Evolutionary conservation across 2,113 vertebrate species (phyloP).

Genomic region (Muntiacus reevesi): DNA sequence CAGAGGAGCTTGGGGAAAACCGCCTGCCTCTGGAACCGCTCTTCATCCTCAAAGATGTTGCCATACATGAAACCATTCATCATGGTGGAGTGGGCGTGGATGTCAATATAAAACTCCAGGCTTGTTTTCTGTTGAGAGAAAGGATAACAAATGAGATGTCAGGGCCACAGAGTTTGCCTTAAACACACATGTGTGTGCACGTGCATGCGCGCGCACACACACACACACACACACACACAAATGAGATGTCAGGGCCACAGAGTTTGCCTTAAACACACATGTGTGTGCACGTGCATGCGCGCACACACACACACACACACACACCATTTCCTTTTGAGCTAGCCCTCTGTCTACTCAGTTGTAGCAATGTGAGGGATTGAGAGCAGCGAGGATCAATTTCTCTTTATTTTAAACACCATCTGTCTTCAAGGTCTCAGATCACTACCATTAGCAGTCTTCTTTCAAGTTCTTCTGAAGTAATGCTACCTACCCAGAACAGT

Average conservation of each 20-base stretch:
- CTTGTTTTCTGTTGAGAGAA: slow-evolving; percentile 88
- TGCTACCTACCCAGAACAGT: neutral
- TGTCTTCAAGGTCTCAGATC: neutral
- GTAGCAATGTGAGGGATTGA: neutral
- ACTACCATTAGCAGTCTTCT: neutral
- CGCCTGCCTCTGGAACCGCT: slow-evolving; percentile 94
- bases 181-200: accelerated
- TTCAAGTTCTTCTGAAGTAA: neutral
- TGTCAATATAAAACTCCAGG: slow-evolving; percentile 98
- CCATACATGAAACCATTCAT: slow-evolving; percentile 99
- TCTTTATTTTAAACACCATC: neutral
- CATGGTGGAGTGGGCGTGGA: slow-evolving; percentile 99
- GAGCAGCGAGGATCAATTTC: neutral
- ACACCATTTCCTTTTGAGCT: neutral
- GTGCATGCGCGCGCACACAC: too few relatives aligned
- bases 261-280: neutral
- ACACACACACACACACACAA: too few relatives aligned
- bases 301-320: neutral
- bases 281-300: accelerated
- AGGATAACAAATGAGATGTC: neutral
- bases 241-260: neutral
- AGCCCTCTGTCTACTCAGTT: neutral
- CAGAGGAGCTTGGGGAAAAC: slow-evolving; percentile 95
- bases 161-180: neutral
- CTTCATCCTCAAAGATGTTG: slow-evolving; percentile 97